These are phyloP conservation scores for Trinorchestia longiramus DNA, from an alignment of 1,140 invertebrate genomes.

Conservation along the genomic window DNA sequence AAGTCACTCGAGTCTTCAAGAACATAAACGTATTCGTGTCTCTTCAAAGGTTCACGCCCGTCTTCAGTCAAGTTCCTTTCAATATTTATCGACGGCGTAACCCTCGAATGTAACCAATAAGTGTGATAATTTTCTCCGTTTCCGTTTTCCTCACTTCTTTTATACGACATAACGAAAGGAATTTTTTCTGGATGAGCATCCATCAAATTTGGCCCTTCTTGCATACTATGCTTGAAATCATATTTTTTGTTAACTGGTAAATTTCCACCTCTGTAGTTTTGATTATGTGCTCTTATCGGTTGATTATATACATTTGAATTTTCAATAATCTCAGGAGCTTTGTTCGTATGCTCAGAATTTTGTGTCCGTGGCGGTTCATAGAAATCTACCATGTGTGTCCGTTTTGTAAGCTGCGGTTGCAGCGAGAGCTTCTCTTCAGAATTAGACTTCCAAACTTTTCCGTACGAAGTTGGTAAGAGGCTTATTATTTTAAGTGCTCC, in stretches of 20 bases:
- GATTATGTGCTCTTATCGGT: not conserved
- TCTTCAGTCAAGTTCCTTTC: not conserved
- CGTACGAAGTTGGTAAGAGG: slow-evolving; percentile 24
- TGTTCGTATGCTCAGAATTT: not conserved
- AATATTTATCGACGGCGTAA: not conserved
- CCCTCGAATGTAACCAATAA: not conserved
- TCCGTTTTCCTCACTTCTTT: not conserved
- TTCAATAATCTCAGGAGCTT: not conserved
- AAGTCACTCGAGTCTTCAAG: not conserved
- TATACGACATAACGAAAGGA: not conserved
- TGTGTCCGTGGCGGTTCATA: not conserved
- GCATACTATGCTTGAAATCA: not conserved
- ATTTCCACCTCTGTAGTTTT: not conserved
- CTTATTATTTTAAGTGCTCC: slow-evolving; percentile 11
- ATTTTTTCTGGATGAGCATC: not conserved
- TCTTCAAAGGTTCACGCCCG: not conserved
- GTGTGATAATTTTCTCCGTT: not conserved
- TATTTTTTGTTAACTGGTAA: not conserved
- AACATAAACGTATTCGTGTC: not conserved
- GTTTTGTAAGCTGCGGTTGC: not conserved
- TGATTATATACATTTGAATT: not conserved
- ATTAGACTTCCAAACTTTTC: not conserved
- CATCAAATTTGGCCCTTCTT: not conserved
- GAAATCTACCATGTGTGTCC: not conserved
- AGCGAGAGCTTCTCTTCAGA: not conserved